Percentiles rank a stretch among this genome's conserved stretches.
Evolutionary conservation across 2,113 vertebrate species (phyloP).

Genomic region (Lutjanus erythropterus): DNA sequence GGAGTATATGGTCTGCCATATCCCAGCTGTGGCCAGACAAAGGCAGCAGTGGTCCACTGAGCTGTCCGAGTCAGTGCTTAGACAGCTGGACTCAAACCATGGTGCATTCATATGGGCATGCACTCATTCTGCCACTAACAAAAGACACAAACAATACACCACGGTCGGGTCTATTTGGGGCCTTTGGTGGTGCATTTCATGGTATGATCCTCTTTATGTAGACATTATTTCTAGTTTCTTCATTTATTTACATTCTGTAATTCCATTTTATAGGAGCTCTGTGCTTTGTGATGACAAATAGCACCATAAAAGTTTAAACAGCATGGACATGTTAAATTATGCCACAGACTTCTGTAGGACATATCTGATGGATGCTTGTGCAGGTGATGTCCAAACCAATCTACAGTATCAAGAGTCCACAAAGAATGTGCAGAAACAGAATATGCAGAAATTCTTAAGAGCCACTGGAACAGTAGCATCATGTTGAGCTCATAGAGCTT

Average conservation of each 20-base stretch:
- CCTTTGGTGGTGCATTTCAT: neutral
- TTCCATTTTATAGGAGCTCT: neutral
- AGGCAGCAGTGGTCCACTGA: conserved; percentile 65
- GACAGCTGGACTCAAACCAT: conserved; percentile 27
- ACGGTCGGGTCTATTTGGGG: neutral
- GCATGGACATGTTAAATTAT: neutral
- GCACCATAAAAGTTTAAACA: neutral
- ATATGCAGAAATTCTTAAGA: neutral
- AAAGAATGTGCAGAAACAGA: too few species aligned
- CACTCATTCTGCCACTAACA: neutral
- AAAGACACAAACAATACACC: neutral
- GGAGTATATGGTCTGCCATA: conserved; percentile 17
- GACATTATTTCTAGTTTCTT: neutral
- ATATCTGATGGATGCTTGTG: neutral
- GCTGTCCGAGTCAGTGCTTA: conserved; percentile 26
- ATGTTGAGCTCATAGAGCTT: neutral
- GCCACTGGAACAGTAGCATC: neutral
- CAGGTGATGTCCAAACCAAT: neutral
- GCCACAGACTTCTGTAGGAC: too few species aligned
- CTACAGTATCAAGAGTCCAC: neutral
- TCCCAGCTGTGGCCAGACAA: conserved; percentile 58
- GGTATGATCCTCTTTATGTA: neutral
- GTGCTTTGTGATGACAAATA: neutral
- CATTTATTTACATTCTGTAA: neutral
- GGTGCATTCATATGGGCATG: neutral